Base-by-base conservation (phyloP, 1,140 invertebrate genomes). In the Monochamus saltuarius region DNA sequence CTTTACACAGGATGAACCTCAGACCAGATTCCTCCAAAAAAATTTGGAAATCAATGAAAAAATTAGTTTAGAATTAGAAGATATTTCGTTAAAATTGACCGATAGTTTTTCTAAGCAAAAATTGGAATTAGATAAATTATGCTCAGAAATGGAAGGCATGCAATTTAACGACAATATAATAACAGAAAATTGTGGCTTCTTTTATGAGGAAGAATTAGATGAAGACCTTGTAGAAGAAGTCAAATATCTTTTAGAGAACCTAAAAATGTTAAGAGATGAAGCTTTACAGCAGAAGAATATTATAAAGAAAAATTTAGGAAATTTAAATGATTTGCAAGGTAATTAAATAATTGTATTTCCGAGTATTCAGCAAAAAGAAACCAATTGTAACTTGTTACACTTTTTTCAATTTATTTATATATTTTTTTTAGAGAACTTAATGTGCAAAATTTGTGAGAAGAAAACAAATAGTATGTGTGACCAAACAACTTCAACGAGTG, bases 51-150 rank as follows among this genome's bases (percentile, higher is more conserved):
- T 79, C 67, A 83, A 75, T 53, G 62, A 72, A 22, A 62, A 71
- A 56, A 79, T 78, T 61, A 84, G 88, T 66, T 78, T 82, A 40
- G 90, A 88, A 72, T 79, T 91, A 59, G 89, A 91, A 74, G 88
- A 91, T 76, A 89, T 91, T 69, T 89, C 87, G 11, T 74, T 89
- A 39, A 87, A 86, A 75, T 73, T 89, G 39, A 84, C 88, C 8
- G 85, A 85, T 61, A 87, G 82, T 73, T 83, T 87, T 67, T 80
- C 83, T 70, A 78, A 84, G 71, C 85, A 87, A 65, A 87, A 86
- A 66, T 83, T 79, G 57, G 84, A 87, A 70, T 70, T 87, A 36
- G 85, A 86, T 65, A 80, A 84, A 65, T 86, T 87, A 70, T 87
- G 81, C 80, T 82, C 79, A 64, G 79, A 87, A 77, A 85, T 85